phyloP scores from a whole-genome alignment of 2,113 vertebrate species.

The Drymodes brunneopygia region DNA sequence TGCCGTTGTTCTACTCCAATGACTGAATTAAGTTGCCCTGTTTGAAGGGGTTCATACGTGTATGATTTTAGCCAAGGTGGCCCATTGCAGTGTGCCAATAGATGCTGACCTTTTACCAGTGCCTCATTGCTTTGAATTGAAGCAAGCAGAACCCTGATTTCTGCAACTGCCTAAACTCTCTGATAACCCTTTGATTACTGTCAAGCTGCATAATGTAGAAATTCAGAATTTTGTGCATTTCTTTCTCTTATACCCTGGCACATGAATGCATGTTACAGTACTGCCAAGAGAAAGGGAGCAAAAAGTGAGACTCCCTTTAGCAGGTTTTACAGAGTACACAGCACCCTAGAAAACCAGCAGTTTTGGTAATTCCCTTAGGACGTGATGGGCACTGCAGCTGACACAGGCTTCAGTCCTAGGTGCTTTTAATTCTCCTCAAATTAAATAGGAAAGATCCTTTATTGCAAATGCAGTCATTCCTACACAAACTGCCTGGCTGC shows the following conservation, averaged over 20 bases:
- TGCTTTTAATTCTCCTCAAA: neutral
- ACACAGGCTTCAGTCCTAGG: neutral
- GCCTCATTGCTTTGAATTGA: neutral
- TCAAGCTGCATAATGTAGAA: neutral
- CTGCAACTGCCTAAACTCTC: neutral
- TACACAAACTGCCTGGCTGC: neutral
- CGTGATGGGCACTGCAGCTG: neutral
- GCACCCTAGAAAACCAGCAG: neutral
- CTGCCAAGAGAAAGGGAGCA: neutral
- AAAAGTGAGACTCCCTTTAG: neutral
- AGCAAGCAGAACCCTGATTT: neutral
- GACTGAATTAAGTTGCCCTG: conserved; percentile 73
- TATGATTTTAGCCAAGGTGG: conserved; percentile 44
- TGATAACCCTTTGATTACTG: neutral
- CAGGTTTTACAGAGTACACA: neutral
- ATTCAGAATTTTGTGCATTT: neutral
- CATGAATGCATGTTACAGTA: rapidly evolving
- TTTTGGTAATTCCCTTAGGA: neutral
- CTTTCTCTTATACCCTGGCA: neutral
- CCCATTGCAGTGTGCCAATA: neutral
- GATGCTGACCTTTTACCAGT: neutral
- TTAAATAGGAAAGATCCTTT: neutral
- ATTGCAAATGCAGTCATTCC: neutral
- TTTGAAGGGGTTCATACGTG: conserved; percentile 48
- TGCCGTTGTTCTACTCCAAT: conserved; percentile 81